Percentiles rank a stretch among this genome's conserved stretches.
Conservation (phyloP, 1,140 invertebrate genomes). For the Diprion similis region DNA sequence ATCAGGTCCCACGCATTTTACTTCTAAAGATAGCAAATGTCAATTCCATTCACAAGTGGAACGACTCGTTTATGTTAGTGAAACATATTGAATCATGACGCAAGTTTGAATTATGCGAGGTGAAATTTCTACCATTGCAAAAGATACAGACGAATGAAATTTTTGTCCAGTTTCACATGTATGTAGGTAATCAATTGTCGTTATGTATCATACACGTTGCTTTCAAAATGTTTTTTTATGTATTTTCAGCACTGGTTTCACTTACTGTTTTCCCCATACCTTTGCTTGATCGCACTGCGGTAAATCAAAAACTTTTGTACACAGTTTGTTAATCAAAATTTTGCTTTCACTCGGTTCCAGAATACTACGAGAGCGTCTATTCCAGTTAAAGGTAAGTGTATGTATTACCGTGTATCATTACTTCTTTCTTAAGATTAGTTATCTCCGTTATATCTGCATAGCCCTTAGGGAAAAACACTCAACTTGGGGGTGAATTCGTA, state of each 20-base stretch:
- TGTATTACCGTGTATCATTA: background rate
- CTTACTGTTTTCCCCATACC: conserved; percentile 9
- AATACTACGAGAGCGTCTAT: conserved; percentile 57
- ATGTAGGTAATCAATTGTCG: background rate
- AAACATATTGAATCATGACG: too few species aligned
- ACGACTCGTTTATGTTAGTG: too few species aligned
- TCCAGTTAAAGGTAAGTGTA: conserved; percentile 57
- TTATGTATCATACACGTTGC: conserved; percentile 32
- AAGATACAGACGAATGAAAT: background rate
- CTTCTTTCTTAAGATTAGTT: background rate
- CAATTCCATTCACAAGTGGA: too few species aligned
- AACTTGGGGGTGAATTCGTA: too few species aligned
- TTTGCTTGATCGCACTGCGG: conserved; percentile 20
- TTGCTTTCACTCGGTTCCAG: conserved; percentile 48
- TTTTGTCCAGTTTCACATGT: too few species aligned
- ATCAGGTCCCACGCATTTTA: too few species aligned
- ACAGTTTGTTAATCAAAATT: conserved; percentile 18
- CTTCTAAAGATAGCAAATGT: too few species aligned
- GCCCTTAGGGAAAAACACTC: too few species aligned
- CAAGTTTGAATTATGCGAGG: too few species aligned
- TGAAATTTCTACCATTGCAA: background rate
- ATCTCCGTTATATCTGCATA: too few species aligned
- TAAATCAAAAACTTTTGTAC: background rate
- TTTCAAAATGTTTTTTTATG: conserved; percentile 19
- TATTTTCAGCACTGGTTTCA: conserved; percentile 25